Evolutionary conservation across 2,113 vertebrate species (phyloP).

Genomic region (Plectropomus leopardus): DNA sequence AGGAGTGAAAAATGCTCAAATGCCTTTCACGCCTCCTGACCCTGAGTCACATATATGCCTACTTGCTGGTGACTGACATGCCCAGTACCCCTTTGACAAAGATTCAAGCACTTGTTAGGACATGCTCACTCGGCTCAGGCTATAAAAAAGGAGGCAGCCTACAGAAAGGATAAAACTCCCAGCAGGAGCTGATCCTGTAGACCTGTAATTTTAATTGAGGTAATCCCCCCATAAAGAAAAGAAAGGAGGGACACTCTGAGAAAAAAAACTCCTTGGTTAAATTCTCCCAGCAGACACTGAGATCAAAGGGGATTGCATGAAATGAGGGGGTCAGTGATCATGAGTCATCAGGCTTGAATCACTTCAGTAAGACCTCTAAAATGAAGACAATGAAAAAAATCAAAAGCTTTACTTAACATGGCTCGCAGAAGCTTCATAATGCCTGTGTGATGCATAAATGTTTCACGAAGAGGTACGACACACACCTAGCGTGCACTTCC

Average conservation of each 20-base stretch:
- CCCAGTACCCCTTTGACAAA: slow-evolving; percentile 57
- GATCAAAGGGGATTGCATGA: slow-evolving; percentile 49
- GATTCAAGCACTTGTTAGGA: slow-evolving; percentile 67
- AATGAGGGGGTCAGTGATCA: slow-evolving; percentile 25
- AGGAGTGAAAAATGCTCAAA: slow-evolving; percentile 37
- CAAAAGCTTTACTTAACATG: slow-evolving; percentile 31
- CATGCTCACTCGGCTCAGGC: slow-evolving; percentile 64
- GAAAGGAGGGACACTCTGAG: slow-evolving; percentile 36
- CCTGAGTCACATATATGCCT: slow-evolving; percentile 48
- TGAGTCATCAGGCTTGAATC: slow-evolving; percentile 46
- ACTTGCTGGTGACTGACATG: slow-evolving; percentile 74
- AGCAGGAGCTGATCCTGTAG: slow-evolving; percentile 73
- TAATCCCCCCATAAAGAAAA: slow-evolving; percentile 77
- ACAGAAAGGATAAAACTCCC: slow-evolving; percentile 76
- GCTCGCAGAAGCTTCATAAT: slow-evolving; percentile 15
- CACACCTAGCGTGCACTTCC: slow-evolving; percentile 14
- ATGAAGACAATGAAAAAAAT: slow-evolving; percentile 5
- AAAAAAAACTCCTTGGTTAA: slow-evolving; percentile 41
- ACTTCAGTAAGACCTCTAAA: slow-evolving; percentile 2
- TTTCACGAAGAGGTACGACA: slow-evolving; percentile 42
- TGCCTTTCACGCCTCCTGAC: slow-evolving; percentile 51
- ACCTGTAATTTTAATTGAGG: slow-evolving; percentile 82
- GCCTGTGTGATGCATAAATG: slow-evolving; percentile 45
- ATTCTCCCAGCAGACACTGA: slow-evolving; percentile 41
- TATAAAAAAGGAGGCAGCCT: slow-evolving; percentile 69